Evolutionary conservation across 2,888 invertebrate genomes (phyloP).

Genomic region (Plutella xylostella): DNA sequence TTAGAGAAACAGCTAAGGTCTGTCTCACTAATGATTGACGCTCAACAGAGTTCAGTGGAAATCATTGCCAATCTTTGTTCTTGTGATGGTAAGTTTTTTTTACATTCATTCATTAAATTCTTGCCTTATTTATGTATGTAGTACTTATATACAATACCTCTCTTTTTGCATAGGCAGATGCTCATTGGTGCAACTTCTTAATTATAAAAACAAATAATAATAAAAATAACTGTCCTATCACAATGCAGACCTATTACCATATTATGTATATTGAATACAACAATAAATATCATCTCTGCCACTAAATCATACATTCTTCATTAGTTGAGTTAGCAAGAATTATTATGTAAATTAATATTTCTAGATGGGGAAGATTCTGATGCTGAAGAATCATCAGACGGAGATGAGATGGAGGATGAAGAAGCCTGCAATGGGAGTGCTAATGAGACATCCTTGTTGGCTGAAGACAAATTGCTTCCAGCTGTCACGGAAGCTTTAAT

Average conservation of each 20-base stretch:
- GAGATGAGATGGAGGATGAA: constrained; percentile 41
- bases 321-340: too few species aligned
- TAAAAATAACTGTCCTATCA: too few species aligned
- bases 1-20: constrained; percentile 60
- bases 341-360: constrained; percentile 3
- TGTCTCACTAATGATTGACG: constrained; percentile 69
- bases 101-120: too few species aligned
- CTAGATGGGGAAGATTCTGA: constrained; percentile 11
- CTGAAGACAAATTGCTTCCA: constrained; percentile 63
- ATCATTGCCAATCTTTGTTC: constrained; percentile 79
- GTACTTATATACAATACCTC: too few species aligned
- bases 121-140: too few species aligned
- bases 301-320: too few species aligned
- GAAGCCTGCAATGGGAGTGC: constrained; percentile 57
- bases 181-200: too few species aligned
- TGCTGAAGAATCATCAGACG: constrained; percentile 39
- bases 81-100: constrained; percentile 71
- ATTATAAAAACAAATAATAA: too few species aligned
- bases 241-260: too few species aligned
- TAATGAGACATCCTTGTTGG: constrained; percentile 40
- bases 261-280: too few species aligned
- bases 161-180: too few species aligned
- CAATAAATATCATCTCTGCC: too few species aligned
- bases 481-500: constrained; percentile 73
- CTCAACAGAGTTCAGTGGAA: constrained; percentile 77